These are phyloP conservation scores for Lagodon rhomboides DNA, from an alignment of 2,797 vertebrate genomes.

Conservation along the genomic window DNA sequence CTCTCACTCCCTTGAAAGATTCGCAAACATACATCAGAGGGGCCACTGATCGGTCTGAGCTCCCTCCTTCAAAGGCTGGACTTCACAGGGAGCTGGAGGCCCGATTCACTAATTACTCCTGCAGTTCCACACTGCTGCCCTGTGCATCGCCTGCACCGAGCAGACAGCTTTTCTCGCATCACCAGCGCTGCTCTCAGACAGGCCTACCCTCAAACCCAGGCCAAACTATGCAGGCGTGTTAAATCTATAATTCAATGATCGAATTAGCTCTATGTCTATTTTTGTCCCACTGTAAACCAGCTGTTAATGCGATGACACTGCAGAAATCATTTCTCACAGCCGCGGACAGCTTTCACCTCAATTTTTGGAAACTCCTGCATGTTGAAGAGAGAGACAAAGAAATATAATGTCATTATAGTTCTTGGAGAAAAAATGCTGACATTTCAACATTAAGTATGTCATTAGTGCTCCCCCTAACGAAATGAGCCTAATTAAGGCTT, in stretches of 20 bases:
- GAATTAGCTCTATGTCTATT: slow-evolving; percentile 67
- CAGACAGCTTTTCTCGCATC: slow-evolving; percentile 60
- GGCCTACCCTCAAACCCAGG: slow-evolving; percentile 51
- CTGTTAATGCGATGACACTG: slow-evolving; percentile 62
- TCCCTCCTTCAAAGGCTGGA: slow-evolving; percentile 80
- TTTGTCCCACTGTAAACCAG: slow-evolving; percentile 55
- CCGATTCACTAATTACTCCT: slow-evolving; percentile 78
- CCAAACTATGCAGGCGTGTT: slow-evolving; percentile 66
- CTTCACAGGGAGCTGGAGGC: slow-evolving; percentile 78
- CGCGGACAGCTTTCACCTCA: slow-evolving; percentile 39
- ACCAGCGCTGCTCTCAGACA: slow-evolving; percentile 50
- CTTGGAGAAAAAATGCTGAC: slow-evolving; percentile 53
- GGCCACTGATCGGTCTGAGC: slow-evolving; percentile 75
- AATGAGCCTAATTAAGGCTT: slow-evolving; percentile 71
- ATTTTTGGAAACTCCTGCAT: slow-evolving; percentile 24
- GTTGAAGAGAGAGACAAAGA: slow-evolving; percentile 37
- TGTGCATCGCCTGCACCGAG: slow-evolving; percentile 39
- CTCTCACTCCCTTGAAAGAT: slow-evolving; percentile 79
- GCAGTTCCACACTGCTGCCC: slow-evolving; percentile 72
- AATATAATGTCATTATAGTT: slow-evolving; percentile 54
- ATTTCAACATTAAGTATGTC: slow-evolving; percentile 60
- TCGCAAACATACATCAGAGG: slow-evolving; percentile 80
- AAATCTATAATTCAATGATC: slow-evolving; percentile 76
- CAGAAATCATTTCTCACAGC: slow-evolving; percentile 55
- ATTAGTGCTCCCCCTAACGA: slow-evolving; percentile 64